Percentiles rank a stretch among this genome's conserved stretches.
Evolutionary conservation across 1,140 invertebrate species (phyloP).

Genomic region (Drosophila mayri): DNA sequence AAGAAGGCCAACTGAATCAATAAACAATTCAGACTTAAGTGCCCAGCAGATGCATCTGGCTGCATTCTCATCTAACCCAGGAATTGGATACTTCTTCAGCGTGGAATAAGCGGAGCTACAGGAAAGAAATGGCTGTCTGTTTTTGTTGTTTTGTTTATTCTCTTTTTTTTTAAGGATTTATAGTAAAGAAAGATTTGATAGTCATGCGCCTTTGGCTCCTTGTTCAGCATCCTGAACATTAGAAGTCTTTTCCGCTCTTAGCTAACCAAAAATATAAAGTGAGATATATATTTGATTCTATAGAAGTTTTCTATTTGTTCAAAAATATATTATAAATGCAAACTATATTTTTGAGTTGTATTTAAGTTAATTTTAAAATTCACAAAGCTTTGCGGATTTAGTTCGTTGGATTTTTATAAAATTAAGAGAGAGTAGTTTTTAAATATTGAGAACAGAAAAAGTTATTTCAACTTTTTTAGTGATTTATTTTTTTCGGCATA

Average conservation of each 20-base stretch:
- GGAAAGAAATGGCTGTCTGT: neutral
- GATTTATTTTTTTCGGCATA: too few species aligned
- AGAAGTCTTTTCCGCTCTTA: neutral
- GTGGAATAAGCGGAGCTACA: too few species aligned
- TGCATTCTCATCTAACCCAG: slow-evolving; percentile 1
- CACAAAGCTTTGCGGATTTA: neutral
- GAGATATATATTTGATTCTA: neutral
- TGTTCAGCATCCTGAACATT: slow-evolving; percentile 21
- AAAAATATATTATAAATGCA: neutral
- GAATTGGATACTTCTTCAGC: neutral
- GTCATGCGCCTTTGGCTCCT: neutral
- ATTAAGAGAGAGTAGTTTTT: too few species aligned
- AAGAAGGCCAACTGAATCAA: slow-evolving; percentile 21
- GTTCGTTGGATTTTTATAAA: too few species aligned
- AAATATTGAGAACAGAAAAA: too few species aligned
- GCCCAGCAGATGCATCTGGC: slow-evolving; percentile 8
- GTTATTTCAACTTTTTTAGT: too few species aligned
- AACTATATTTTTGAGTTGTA: neutral
- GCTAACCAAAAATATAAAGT: slow-evolving; percentile 18
- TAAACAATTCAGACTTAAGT: slow-evolving; percentile 29
- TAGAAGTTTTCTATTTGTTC: neutral
- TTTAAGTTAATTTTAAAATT: neutral
- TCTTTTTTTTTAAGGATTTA: neutral
- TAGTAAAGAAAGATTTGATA: neutral
- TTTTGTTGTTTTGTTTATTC: neutral